A percentile compares a stretch with the other conserved stretches of the same genome.
Evolutionary conservation across 2,888 invertebrate species (phyloP).

Genomic region (Caenorhabditis becei): DNA sequence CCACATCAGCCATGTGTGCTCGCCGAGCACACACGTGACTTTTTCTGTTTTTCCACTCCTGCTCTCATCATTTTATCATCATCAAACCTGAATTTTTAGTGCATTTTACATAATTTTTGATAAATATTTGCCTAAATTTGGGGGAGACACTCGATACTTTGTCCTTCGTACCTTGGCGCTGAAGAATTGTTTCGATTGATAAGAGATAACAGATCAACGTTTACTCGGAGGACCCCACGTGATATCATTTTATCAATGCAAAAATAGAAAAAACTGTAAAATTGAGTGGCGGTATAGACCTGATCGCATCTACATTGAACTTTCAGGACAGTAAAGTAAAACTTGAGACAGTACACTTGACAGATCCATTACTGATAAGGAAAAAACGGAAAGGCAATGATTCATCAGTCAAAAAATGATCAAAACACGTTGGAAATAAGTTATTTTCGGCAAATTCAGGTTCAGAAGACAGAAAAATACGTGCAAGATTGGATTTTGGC

Average conservation of each 20-base stretch:
- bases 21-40: slow-evolving; percentile 55
- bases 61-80: slow-evolving; percentile 21
- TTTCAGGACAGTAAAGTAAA: not conserved
- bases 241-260: not conserved
- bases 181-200: not conserved
- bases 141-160: slow-evolving; percentile 13
- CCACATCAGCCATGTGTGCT: slow-evolving; percentile 29
- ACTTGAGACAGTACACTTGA: not conserved
- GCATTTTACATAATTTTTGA: not conserved
- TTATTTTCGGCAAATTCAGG: slow-evolving; percentile 19
- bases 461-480: slow-evolving; percentile 28
- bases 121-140: slow-evolving; percentile 7
- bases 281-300: too few relatives aligned
- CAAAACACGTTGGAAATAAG: not conserved
- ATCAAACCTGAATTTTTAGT: not conserved
- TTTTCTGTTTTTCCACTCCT: slow-evolving; percentile 21
- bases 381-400: slow-evolving; percentile 6
- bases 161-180: not conserved
- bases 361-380: not conserved
- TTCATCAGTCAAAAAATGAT: slow-evolving; percentile 11
- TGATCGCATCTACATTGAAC: too few relatives aligned
- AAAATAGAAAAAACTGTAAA: not conserved
- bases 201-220: slow-evolving; percentile 8
- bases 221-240: not conserved
- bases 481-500: not conserved